These are phyloP conservation scores for Megalonaias nervosa DNA, from an alignment of 1,140 invertebrate species.

Conservation along the genomic window DNA sequence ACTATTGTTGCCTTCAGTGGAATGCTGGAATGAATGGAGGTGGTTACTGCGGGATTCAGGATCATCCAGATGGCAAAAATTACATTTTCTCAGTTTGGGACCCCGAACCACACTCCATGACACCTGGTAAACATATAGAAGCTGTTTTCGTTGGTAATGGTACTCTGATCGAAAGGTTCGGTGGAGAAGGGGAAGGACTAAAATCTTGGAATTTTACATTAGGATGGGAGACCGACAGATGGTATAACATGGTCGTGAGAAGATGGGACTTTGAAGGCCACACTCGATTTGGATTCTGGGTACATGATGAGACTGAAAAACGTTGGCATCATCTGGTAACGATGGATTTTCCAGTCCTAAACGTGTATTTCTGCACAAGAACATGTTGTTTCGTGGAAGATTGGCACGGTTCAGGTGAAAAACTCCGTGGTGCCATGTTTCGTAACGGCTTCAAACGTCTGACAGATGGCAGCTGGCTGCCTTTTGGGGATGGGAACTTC, in stretches of 20 bases:
- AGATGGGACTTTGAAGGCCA: slow-evolving; percentile 40
- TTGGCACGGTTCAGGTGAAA: slow-evolving; percentile 39
- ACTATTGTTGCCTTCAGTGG: slow-evolving; percentile 32
- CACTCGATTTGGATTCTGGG: slow-evolving; percentile 47
- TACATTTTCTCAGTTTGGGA: slow-evolving; percentile 51
- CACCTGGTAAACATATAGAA: background rate
- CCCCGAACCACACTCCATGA: slow-evolving; percentile 3
- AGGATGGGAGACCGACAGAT: slow-evolving; percentile 44
- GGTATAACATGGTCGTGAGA: slow-evolving; percentile 44
- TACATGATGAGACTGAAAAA: slow-evolving; percentile 27
- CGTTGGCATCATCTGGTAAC: slow-evolving; percentile 46
- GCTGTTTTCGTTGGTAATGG: slow-evolving; percentile 28
- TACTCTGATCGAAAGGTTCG: slow-evolving; percentile 39
- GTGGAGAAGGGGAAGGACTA: slow-evolving; percentile 40
- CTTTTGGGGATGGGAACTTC: slow-evolving; percentile 14
- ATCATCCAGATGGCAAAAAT: slow-evolving; percentile 39
- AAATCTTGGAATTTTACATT: slow-evolving; percentile 49
- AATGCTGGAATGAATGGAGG: slow-evolving; percentile 43
- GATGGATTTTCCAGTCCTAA: slow-evolving; percentile 40
- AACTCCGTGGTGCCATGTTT: slow-evolving; percentile 35
- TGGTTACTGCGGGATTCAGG: slow-evolving; percentile 51
- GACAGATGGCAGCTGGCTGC: slow-evolving; percentile 31
- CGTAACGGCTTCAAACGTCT: slow-evolving; percentile 40
- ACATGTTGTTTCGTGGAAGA: slow-evolving; percentile 45
- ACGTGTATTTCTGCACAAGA: slow-evolving; percentile 29